phyloP scores from a whole-genome alignment of 2,888 invertebrate genomes.

The Cephalotes varians region DNA sequence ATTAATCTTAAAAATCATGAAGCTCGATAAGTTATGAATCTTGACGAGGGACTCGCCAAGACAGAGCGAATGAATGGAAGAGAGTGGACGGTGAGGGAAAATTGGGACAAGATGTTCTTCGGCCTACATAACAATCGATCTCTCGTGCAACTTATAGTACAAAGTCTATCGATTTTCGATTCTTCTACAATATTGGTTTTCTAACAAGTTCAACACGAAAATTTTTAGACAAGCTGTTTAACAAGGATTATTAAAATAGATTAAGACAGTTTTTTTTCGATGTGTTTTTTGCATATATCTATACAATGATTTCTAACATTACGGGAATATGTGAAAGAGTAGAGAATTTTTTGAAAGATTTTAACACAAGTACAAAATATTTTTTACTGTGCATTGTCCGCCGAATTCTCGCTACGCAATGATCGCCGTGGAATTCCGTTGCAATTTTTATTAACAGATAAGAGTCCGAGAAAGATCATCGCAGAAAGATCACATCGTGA shows the following conservation, averaged over 20 bases:
- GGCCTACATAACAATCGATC: neutral
- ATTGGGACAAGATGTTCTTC: neutral
- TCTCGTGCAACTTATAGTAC: neutral
- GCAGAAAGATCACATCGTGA: constrained; percentile 22
- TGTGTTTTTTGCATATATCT: too few relatives aligned
- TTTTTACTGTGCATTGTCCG: too few relatives aligned
- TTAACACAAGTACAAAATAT: too few relatives aligned
- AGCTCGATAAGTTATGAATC: neutral
- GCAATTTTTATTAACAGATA: constrained; percentile 42
- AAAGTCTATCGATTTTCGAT: neutral
- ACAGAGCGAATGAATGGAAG: neutral
- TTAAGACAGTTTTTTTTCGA: neutral
- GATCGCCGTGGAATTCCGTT: neutral
- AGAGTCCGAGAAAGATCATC: constrained; percentile 21
- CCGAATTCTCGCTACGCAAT: neutral
- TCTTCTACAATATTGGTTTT: neutral
- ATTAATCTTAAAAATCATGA: neutral
- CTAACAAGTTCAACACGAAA: too few relatives aligned
- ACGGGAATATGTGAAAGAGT: too few relatives aligned
- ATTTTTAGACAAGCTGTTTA: neutral
- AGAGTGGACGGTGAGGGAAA: neutral
- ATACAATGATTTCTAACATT: too few relatives aligned
- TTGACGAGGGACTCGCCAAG: neutral
- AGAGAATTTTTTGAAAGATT: too few relatives aligned
- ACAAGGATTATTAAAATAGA: neutral